These are phyloP conservation scores for Matsumurasca onukii DNA, from an alignment of 1,140 invertebrate species.

Conservation along the genomic window DNA sequence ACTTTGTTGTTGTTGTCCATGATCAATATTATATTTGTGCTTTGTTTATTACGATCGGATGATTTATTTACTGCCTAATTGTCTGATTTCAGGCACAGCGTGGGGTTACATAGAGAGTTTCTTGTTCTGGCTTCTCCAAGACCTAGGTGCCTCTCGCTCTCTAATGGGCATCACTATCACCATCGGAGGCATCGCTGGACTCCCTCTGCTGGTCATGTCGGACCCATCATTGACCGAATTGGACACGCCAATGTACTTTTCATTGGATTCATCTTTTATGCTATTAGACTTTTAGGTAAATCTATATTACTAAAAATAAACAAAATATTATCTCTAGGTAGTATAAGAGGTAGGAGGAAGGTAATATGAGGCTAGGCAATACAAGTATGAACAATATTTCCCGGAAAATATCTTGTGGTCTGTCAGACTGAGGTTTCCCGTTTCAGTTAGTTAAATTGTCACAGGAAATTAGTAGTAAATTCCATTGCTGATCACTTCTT, in stretches of 20 bases:
- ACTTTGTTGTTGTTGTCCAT: too few relatives aligned
- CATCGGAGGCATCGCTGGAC: slow-evolving; percentile 72
- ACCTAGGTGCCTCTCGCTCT: slow-evolving; percentile 73
- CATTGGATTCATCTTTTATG: slow-evolving; percentile 75
- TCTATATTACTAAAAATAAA: not conserved
- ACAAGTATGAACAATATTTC: not conserved
- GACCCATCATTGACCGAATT: slow-evolving; percentile 75
- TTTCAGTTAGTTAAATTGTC: too few relatives aligned
- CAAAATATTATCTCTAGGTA: not conserved
- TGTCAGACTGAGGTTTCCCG: too few relatives aligned
- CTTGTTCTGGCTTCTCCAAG: slow-evolving; percentile 82
- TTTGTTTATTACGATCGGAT: too few relatives aligned
- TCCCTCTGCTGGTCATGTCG: slow-evolving; percentile 74
- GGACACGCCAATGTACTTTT: slow-evolving; percentile 83
- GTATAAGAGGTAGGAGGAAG: too few relatives aligned
- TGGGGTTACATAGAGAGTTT: slow-evolving; percentile 88
- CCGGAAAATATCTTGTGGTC: too few relatives aligned
- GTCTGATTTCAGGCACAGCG: slow-evolving; percentile 60
- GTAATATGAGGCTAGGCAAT: not conserved
- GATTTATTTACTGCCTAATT: too few relatives aligned
- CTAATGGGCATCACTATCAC: slow-evolving; percentile 84
- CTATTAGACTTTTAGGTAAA: slow-evolving; percentile 69
- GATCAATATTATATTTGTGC: too few relatives aligned
- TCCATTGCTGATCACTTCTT: too few relatives aligned
- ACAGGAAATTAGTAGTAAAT: too few relatives aligned